These are phyloP conservation scores for Asbolus verrucosus DNA, from an alignment of 1,140 invertebrate species.

Conservation along the genomic window DNA sequence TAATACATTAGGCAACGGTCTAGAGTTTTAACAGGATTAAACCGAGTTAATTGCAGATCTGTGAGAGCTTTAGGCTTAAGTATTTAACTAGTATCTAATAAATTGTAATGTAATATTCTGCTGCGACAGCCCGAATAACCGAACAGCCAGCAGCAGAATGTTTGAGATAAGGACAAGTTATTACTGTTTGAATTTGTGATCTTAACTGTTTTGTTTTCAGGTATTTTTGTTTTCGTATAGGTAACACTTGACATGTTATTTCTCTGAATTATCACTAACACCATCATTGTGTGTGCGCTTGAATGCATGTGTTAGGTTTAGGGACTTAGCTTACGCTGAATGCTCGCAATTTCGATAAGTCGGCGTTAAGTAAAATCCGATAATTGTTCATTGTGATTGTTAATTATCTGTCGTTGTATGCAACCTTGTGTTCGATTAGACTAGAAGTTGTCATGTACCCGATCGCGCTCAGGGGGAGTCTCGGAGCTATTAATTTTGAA, in stretches of 20 bases:
- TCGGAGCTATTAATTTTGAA: conserved; percentile 54
- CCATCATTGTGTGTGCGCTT: conserved; percentile 49
- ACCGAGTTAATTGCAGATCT: not conserved
- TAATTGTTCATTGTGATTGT: too few relatives aligned
- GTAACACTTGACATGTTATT: conserved; percentile 50
- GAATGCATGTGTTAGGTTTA: conserved; percentile 55
- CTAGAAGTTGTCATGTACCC: too few relatives aligned
- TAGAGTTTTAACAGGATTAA: conserved; percentile 1
- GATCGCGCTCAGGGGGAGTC: too few relatives aligned
- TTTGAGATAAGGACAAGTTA: conserved; percentile 5
- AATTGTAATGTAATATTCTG: too few relatives aligned
- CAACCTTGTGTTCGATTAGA: not conserved
- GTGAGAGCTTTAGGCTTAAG: conserved; percentile 4
- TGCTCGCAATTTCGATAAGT: not conserved
- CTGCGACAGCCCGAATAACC: too few relatives aligned
- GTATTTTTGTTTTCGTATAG: conserved; percentile 57
- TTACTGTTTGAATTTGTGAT: conserved; percentile 51
- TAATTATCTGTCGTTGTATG: not conserved
- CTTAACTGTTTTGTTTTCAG: conserved; percentile 55
- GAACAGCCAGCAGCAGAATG: not conserved
- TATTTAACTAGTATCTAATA: conserved; percentile 2
- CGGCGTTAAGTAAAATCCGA: too few relatives aligned
- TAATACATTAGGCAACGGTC: not conserved
- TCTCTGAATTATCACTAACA: conserved; percentile 45
- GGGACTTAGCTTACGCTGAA: conserved; percentile 47